Percentiles rank a stretch among this genome's conserved stretches.
Conservation (phyloP, 2,888 invertebrate genomes). For the Anagyrus pseudococci region DNA sequence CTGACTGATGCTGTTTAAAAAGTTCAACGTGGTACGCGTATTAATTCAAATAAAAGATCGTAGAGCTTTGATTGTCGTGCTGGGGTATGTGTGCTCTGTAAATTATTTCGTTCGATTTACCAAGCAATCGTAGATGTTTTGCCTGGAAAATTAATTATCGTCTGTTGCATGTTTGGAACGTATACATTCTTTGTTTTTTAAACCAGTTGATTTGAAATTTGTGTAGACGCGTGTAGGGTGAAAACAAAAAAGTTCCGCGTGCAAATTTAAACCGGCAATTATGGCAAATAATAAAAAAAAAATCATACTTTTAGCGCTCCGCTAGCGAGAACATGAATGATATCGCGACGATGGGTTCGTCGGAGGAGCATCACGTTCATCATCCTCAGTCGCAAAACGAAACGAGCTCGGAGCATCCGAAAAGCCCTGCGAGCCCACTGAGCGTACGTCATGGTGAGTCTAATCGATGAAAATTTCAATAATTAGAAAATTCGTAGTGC, state of each 20-base stretch:
- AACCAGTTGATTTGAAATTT: too few relatives aligned
- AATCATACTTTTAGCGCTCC: conserved; percentile 25
- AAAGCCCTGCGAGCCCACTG: conserved; percentile 57
- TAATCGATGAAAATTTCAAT: too few relatives aligned
- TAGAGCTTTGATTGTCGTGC: not conserved
- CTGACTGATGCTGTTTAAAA: conserved; percentile 13
- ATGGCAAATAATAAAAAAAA: too few relatives aligned
- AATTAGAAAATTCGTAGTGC: too few relatives aligned
- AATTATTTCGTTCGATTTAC: not conserved
- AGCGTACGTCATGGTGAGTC: conserved; percentile 57
- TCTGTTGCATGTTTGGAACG: too few relatives aligned
- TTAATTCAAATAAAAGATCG: not conserved
- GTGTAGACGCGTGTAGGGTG: too few relatives aligned
- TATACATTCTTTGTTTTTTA: too few relatives aligned
- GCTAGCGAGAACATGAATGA: conserved; percentile 54
- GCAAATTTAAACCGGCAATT: too few relatives aligned
- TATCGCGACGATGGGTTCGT: conserved; percentile 50
- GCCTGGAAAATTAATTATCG: too few relatives aligned
- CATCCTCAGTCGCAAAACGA: conserved; percentile 54
- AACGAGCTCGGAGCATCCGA: conserved; percentile 54
- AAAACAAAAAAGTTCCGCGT: too few relatives aligned
- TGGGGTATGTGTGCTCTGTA: too few relatives aligned
- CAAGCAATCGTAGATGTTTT: too few relatives aligned
- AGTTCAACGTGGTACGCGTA: conserved; percentile 17
- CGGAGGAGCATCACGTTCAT: conserved; percentile 54